A percentile compares a stretch with the other conserved stretches of the same genome.
phyloP scores from a whole-genome alignment of 2,113 vertebrate genomes.

The Rhea pennata region DNA sequence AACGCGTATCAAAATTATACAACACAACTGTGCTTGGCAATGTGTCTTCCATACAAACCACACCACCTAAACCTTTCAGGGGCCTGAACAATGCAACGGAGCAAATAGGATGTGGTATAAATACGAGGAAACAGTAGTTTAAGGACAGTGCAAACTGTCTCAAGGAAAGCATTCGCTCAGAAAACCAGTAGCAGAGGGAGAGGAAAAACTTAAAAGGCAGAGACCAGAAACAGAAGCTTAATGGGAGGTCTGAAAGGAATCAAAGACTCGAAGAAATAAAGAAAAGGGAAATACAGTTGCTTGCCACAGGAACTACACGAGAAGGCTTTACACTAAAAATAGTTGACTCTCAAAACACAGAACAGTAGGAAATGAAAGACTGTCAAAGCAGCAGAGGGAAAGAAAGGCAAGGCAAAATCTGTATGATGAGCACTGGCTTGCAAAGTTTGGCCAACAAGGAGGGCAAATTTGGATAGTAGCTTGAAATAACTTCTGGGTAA shows the following conservation, averaged over 20 bases:
- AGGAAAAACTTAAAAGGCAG: background rate
- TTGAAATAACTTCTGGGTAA: background rate
- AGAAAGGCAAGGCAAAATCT: background rate
- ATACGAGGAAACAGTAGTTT: background rate
- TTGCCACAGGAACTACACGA: background rate
- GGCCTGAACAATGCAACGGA: conserved; percentile 38
- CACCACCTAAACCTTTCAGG: background rate
- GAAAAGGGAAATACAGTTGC: background rate
- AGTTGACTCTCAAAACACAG: background rate
- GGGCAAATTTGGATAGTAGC: background rate
- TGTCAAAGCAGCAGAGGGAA: background rate
- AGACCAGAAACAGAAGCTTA: background rate
- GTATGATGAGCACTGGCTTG: background rate
- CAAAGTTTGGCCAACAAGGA: background rate
- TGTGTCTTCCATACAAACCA: background rate
- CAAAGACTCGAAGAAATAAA: background rate
- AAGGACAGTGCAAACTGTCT: background rate
- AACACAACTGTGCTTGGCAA: background rate
- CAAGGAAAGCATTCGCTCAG: background rate
- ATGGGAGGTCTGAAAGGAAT: background rate
- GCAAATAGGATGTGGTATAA: background rate
- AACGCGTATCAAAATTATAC: background rate
- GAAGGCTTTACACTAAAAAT: background rate
- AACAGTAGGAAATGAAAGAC: background rate
- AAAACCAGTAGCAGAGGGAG: background rate